phyloP scores from a whole-genome alignment of 1,140 invertebrate genomes.

The Anthonomus grandis region DNA sequence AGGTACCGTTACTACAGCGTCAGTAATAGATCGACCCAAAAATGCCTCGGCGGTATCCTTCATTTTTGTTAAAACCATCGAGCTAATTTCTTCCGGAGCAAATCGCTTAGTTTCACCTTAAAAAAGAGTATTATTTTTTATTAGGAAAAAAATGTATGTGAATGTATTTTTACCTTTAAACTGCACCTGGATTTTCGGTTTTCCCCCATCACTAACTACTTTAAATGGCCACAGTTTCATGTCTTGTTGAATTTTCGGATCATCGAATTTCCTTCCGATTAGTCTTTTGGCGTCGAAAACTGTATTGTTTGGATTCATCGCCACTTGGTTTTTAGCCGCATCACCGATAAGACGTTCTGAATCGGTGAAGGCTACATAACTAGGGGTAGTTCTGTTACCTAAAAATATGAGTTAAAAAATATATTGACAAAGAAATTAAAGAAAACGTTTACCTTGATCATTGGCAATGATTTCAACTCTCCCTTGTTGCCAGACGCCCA shows the following conservation, averaged over 20 bases:
- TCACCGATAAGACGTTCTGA: conserved; percentile 70
- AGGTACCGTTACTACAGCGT: conserved; percentile 58
- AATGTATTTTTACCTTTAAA: conserved; percentile 60
- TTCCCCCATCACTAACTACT: conserved; percentile 59
- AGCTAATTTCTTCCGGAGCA: conserved; percentile 71
- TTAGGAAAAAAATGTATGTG: background rate
- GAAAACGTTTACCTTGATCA: conserved; percentile 64
- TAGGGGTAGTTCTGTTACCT: conserved; percentile 84
- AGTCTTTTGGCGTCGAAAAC: conserved; percentile 66
- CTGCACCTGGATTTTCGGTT: conserved; percentile 63
- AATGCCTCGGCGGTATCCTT: conserved; percentile 59
- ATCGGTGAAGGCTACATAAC: conserved; percentile 86
- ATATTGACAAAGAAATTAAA: background rate
- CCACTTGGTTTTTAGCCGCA: conserved; percentile 57
- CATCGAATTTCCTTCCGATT: conserved; percentile 64
- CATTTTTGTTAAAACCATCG: conserved; percentile 64
- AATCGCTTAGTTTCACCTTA: conserved; percentile 63
- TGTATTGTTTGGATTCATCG: conserved; percentile 69
- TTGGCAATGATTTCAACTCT: conserved; percentile 93
- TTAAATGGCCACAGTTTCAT: conserved; percentile 68
- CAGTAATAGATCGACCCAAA: conserved; percentile 48
- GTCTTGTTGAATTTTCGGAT: conserved; percentile 65
- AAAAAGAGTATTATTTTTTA: background rate
- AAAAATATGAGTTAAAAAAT: background rate
- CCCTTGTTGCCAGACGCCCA: conserved; percentile 78